Evolutionary conservation across 1,140 invertebrate genomes (phyloP), one percentile per base, ranked within the genome.

Genomic region (Daktulosphaira vitifoliae): DNA sequence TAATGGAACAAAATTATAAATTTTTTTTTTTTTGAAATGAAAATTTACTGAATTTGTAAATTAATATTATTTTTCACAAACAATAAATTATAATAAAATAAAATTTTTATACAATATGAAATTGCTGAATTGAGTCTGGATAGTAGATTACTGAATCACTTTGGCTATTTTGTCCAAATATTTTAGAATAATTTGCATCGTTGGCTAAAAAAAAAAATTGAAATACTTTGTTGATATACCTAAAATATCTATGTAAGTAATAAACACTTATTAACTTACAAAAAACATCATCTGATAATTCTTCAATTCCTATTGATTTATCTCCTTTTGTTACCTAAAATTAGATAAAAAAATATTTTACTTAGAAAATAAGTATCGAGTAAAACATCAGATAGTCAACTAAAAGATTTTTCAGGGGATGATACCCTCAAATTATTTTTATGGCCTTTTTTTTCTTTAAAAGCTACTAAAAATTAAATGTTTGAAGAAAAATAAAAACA

Each of bases 241-340:
- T n/a, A n/a, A 33, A 33, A 33, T 33, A 33, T 6, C 29, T 33
- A 6, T 33, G 29, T 33, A 33, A 33, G 29, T 33, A 5, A 33
- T 6, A 33, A 6, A n/a, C n/a, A n/a, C n/a, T n/a, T 23, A 22
- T 13, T 22, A 38, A 66, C 67, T 68, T 42, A 68, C 67, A 53
- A 67, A 71, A 72, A 15, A 71, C 67, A 20, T 71, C 71, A 15
- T 71, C 71, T 18, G 66, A 54, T n/a, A 70, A 51, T 66, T 72
- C 71, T 67, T 72, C 71, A 53, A 69, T 71, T 38, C 71, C 67
- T 42, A 71, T 56, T 20, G 71, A 68, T 67, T 71, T 72, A 11
- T 71, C 71, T 38, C 71, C 71, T 68, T 72, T 72, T 5, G 71
- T 72, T 20, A 71, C 70, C 71, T 72, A 54, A 38, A 67, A 38